Base-by-base conservation (phyloP, 2,888 invertebrate species). In the Zaprionus obscuricornis region DNA sequence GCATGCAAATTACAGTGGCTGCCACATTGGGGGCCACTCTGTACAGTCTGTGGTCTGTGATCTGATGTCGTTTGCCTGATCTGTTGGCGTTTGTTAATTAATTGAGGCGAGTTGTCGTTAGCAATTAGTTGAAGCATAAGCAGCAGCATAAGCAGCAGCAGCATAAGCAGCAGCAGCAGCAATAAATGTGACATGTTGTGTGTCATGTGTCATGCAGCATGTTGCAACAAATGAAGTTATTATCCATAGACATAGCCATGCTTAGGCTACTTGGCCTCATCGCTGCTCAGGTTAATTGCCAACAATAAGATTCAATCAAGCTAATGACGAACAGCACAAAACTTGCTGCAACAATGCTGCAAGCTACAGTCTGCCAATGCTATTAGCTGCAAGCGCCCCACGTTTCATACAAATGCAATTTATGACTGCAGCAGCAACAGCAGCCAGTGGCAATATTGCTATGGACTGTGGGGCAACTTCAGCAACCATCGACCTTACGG, bases 271-370 rank as follows among this genome's bases (percentile, higher is more conserved):
- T 64, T 78, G 76, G 58, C 78, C 81, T 62, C 46, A 39, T 59
- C 58, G 65, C 77, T 70, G 81, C 62, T 60, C 69, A 79, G 85
- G 82, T 82, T 82, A 82, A 82, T 82, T 82, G 81, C 75, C 70
- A 76, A 74, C 79, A 85, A 85, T 85, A 74, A 85, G 82, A 82
- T 82, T 85, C 74, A 85, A 82, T 82, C 82, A 85, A 85, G 77
- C 82, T 79, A 82, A 85, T 82, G 83, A 83, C 42, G 81, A n/a
- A 10, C 29, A 42, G 11, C 42, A 55, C 34, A 56, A 63, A 73
- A 54, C 52, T 72, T 60, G 66, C 63, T 59, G 29, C 37, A 17
- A 34, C 22, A 17, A 8, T 6, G 33, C 16, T 40, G 11, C 40
- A 39, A 40, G 65, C 43, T 56, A 5, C 33, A 45, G 29, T 39